Evolutionary conservation across 1,140 invertebrate species (phyloP), one percentile per base, ranked within the genome.

Genomic region (Epicauta chinensis): DNA sequence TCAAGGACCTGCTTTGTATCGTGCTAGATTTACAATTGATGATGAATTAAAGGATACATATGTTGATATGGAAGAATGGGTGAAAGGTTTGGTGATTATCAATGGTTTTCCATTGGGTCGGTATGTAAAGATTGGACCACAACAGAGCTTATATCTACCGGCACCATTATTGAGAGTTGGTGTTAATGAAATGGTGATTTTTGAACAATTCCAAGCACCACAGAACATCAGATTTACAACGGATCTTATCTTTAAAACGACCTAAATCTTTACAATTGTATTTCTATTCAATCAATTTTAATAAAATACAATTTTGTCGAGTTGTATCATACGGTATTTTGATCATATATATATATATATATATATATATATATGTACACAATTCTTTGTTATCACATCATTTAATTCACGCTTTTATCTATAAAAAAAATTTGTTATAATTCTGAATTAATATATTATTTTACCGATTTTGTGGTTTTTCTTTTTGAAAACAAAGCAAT

Each of bases 71-170:
- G 49, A 54, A 3, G 55, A 55, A 0, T 77, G 75, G 75, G 60
- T 60, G 13, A 75, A 72, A 65, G 81, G 81, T 12, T 67, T 80
- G 38, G 78, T 80, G 10, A 75, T 81, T 53, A 52, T 83, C 2
- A 83, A 83, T 68, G 79, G 77, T 2, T 77, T 79, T 56, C 80
- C 82, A 58, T 56, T 83, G 38, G 81, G 81, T 3, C 63, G 81
- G 40, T 81, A 81, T 60, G 62, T 60, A 29, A 62, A 58, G 35
- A 56, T 71, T 16, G 81, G 81, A 0, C 81, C 81, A 1, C 73
- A 76, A 57, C 59, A 70, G 47, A 76, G 75, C 3, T 64, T 81
- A 1, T 83, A 79, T 65, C 50, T 81, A 23, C 80, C 80, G 15
- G 77, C 69, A 5, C 74, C 76, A 1, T 58, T 79, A 3, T 60